Evolutionary conservation across 1,140 invertebrate genomes (phyloP).

Genomic region (Nasonia giraulti): DNA sequence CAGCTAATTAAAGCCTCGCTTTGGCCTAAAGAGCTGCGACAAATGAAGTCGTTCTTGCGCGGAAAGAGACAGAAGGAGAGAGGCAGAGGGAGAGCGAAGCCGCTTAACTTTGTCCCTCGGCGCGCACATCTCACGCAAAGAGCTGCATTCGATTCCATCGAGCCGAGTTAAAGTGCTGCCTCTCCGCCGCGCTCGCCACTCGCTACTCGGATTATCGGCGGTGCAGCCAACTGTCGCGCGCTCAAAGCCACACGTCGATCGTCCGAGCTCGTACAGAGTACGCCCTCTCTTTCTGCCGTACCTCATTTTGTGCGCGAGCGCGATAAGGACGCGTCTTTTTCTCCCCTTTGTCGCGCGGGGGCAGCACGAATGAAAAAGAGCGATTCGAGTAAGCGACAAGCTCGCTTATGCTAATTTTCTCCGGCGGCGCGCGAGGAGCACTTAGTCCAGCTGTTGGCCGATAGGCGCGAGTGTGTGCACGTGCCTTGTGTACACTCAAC

Average conservation of each 20-base stretch:
- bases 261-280: not conserved
- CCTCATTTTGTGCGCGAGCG: not conserved
- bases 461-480: constrained; percentile 28
- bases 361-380: constrained; percentile 7
- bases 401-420: constrained; percentile 53
- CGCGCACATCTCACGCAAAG: not conserved
- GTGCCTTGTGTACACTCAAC: constrained; percentile 34
- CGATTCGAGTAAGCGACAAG: not conserved
- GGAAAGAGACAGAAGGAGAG: constrained; percentile 13
- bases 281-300: not conserved
- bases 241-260: constrained; percentile 4
- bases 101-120: constrained; percentile 17
- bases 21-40: constrained; percentile 17
- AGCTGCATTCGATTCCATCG: constrained; percentile 7
- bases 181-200: not conserved
- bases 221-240: not conserved
- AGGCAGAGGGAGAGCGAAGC: constrained; percentile 1
- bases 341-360: not conserved
- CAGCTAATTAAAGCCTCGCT: constrained; percentile 25
- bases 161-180: not conserved
- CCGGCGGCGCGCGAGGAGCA: constrained; percentile 41
- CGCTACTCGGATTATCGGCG: not conserved
- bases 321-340: not conserved
- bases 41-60: constrained; percentile 35
- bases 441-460: constrained; percentile 53